Evolutionary conservation across 2,113 vertebrate species (phyloP).

Genomic region (Syrmaticus mikado): DNA sequence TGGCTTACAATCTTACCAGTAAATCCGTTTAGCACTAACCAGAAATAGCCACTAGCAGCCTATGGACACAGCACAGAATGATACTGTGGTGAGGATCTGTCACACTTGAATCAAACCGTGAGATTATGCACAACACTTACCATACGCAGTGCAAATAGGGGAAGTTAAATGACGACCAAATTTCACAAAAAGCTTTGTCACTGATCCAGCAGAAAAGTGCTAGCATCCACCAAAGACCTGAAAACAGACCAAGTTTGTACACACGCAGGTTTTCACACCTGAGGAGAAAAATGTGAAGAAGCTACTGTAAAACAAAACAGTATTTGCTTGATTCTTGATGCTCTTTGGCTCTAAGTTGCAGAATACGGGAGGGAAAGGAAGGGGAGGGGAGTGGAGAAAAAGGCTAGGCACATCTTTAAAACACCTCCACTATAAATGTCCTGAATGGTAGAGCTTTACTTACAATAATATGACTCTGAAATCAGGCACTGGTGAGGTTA

Average conservation of each 20-base stretch:
- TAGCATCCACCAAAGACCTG: constrained; percentile 95
- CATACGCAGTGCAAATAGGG: constrained; percentile 96
- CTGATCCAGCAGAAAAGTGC: constrained; percentile 97
- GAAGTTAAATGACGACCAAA: constrained; percentile 95
- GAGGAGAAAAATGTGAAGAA: constrained; percentile 5
- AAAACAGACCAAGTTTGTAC: constrained; percentile 94
- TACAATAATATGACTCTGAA: neutral
- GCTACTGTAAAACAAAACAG: neutral
- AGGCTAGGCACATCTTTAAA: neutral
- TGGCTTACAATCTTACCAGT: neutral
- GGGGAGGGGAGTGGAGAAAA: too few species aligned
- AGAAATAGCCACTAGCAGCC: neutral
- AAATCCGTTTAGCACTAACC: neutral
- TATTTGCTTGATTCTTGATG: neutral
- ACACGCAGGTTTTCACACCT: constrained; percentile 97
- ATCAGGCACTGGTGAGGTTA: neutral
- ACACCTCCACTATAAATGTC: neutral
- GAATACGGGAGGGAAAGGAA: too few species aligned
- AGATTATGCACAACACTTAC: constrained; percentile 75
- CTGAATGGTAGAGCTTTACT: neutral
- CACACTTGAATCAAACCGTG: neutral
- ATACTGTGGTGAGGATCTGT: fast-evolving
- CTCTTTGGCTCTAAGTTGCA: neutral
- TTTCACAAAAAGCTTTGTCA: constrained; percentile 94
- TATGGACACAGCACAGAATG: neutral